phyloP scores from a whole-genome alignment of 2,113 vertebrate species.

The Tamias sibiricus region DNA sequence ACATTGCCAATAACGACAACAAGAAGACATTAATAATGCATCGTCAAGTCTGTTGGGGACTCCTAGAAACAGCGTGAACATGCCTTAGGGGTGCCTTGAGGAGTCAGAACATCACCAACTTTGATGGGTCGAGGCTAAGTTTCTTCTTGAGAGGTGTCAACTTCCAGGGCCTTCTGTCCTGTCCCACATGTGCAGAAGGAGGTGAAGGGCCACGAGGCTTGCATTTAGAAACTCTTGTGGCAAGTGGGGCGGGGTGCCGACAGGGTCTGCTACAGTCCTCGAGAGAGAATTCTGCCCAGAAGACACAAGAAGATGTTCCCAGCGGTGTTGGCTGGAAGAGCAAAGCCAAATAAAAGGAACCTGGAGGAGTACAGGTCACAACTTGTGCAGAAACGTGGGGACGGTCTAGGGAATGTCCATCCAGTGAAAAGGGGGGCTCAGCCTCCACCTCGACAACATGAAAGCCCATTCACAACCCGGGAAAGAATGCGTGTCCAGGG shows the following conservation, averaged over 20 bases:
- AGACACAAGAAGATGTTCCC: not conserved
- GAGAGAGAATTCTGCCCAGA: not conserved
- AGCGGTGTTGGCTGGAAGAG: not conserved
- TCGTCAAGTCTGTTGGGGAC: not conserved
- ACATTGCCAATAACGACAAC: not conserved
- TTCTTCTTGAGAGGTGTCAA: not conserved
- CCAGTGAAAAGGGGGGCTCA: not conserved
- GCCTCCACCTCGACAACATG: not conserved
- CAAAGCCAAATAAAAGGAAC: not conserved
- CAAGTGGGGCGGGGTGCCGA: not conserved
- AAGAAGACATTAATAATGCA: not conserved
- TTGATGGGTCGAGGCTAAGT: not conserved
- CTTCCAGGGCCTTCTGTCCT: not conserved
- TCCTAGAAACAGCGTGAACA: rapidly evolving
- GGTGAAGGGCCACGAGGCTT: not conserved
- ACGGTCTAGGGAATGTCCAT: too few relatives aligned
- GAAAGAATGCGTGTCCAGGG: not conserved
- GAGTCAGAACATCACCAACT: not conserved
- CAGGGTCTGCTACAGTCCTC: not conserved
- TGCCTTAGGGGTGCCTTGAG: not conserved
- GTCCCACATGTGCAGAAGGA: not conserved
- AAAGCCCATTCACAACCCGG: not conserved
- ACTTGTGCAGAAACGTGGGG: not conserved
- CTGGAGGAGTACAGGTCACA: not conserved
- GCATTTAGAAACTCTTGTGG: not conserved